phyloP scores from a whole-genome alignment of 2,113 vertebrate genomes.

The Passerina amoena region DNA sequence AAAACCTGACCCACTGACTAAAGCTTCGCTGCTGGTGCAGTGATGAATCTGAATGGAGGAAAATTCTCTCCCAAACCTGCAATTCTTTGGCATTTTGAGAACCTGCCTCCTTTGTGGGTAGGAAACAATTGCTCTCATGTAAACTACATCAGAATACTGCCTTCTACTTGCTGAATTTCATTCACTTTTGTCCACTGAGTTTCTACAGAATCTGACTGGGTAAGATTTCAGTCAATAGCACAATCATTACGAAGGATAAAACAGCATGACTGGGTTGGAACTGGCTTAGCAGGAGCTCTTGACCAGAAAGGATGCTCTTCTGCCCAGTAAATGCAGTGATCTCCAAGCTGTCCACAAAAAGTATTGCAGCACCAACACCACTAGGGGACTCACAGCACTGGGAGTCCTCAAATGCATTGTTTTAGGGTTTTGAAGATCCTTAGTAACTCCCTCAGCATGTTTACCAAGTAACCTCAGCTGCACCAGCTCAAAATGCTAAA shows the following conservation, averaged over 20 bases:
- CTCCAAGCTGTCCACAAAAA: neutral
- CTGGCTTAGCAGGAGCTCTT: neutral
- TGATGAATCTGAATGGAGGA: neutral
- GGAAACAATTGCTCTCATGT: neutral
- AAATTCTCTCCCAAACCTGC: neutral
- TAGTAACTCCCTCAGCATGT: neutral
- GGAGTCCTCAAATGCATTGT: neutral
- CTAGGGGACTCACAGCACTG: neutral
- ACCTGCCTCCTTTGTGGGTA: neutral
- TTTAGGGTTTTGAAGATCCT: neutral
- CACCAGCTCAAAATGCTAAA: neutral
- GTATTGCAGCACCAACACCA: neutral
- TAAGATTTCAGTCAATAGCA: neutral
- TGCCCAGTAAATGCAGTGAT: neutral
- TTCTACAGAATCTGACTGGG: neutral
- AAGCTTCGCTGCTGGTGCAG: neutral
- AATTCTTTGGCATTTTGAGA: neutral
- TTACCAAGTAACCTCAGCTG: neutral
- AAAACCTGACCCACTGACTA: neutral
- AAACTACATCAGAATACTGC: neutral
- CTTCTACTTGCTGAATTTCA: neutral
- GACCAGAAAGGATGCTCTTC: neutral
- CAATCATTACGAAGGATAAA: neutral
- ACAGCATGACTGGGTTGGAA: neutral
- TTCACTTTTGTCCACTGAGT: neutral